Percentiles rank a stretch among this genome's conserved stretches.
Evolutionary conservation across 1,140 invertebrate species (phyloP).

Genomic region (Drosophila saltans): DNA sequence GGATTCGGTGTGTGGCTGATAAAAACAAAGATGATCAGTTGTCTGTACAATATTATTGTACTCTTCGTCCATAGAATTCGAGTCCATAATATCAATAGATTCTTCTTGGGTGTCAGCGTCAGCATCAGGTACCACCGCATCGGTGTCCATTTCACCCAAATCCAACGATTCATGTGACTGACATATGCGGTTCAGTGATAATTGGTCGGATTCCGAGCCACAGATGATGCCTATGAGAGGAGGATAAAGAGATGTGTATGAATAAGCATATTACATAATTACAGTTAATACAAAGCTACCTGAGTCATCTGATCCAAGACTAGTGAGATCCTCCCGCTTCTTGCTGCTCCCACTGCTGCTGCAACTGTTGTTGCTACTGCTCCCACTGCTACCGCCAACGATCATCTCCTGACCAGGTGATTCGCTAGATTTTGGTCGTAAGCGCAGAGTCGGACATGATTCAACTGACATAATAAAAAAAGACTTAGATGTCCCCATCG

Average conservation of each 20-base stretch:
- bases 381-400: conserved; percentile 24
- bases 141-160: conserved; percentile 86
- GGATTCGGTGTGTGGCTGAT: conserved; percentile 36
- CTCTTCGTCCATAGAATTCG: conserved; percentile 82
- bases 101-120: conserved; percentile 81
- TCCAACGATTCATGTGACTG: conserved; percentile 89
- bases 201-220: conserved; percentile 86
- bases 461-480: conserved; percentile 49
- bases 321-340: conserved; percentile 88
- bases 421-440: conserved; percentile 73
- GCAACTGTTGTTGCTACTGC: conserved; percentile 49
- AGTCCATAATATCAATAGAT: conserved; percentile 82
- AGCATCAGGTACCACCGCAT: conserved; percentile 80
- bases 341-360: conserved; percentile 70
- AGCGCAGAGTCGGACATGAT: conserved; percentile 65
- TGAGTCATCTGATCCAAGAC: conserved; percentile 93
- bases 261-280: conserved; percentile 59
- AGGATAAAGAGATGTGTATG: conserved; percentile 11
- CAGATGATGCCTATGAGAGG: conserved; percentile 87
- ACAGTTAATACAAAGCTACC: conserved; percentile 76
- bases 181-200: conserved; percentile 82
- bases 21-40: conserved; percentile 74
- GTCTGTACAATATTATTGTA: conserved; percentile 69
- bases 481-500: background rate
- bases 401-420: conserved; percentile 36